phyloP scores from a whole-genome alignment of 2,797 vertebrate species.

The Alouatta caraya region DNA sequence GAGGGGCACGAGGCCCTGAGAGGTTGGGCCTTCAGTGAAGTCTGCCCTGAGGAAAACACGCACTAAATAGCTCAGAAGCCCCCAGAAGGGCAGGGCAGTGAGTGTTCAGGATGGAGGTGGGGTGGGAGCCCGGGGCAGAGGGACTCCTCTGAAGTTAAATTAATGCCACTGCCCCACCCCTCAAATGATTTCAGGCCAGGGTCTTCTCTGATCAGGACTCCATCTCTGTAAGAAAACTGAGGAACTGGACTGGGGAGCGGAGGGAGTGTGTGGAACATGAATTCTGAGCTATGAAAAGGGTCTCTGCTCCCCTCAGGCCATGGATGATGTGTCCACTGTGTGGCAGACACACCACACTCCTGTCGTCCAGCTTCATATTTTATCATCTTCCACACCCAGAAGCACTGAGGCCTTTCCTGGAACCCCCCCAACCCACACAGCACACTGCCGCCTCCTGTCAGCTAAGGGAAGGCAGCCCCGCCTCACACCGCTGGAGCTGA shows the following conservation, averaged over 20 bases:
- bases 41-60: not conserved
- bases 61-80: not conserved
- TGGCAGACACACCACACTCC: too few relatives aligned
- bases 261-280: not conserved
- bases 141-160: not conserved
- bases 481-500: too few relatives aligned
- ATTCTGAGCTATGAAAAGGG: not conserved
- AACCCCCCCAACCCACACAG: not conserved
- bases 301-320: not conserved
- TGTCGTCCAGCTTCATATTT: not conserved
- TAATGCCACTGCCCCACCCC: too few relatives aligned
- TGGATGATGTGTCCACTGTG: too few relatives aligned
- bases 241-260: not conserved
- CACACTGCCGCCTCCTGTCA: not conserved
- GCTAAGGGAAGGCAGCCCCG: not conserved
- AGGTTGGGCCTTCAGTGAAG: not conserved
- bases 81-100: rapidly evolving
- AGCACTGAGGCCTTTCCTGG: not conserved
- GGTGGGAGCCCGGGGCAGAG: too few relatives aligned
- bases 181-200: too few relatives aligned
- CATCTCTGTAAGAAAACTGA: not conserved
- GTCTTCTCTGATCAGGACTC: not conserved
- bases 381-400: not conserved
- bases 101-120: too few relatives aligned
- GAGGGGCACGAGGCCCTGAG: too few relatives aligned